Conservation (phyloP, 2,113 vertebrate species). For the Pogona vitticeps region DNA sequence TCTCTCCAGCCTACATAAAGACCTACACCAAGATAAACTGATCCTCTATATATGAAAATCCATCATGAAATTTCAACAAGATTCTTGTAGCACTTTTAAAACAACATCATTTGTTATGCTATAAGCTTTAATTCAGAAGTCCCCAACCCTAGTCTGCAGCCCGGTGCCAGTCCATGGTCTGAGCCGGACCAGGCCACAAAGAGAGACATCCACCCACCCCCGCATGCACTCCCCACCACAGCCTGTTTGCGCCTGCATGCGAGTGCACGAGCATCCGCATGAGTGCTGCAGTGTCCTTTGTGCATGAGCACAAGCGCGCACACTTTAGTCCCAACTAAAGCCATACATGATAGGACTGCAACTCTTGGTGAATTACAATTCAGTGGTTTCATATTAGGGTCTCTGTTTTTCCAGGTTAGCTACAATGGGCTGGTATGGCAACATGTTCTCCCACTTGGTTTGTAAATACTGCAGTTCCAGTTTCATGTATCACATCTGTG, state of each 20-base stretch:
- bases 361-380: background rate
- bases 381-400: background rate
- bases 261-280: no score
- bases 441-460: background rate
- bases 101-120: background rate
- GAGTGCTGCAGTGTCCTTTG: no score
- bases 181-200: no score
- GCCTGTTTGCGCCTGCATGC: no score
- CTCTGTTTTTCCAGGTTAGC: background rate
- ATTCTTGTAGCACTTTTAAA: background rate
- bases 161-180: no score
- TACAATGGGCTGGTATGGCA: background rate
- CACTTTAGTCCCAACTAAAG: no score
- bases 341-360: background rate
- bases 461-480: background rate
- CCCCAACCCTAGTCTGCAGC: no score
- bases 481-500: background rate
- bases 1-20: conserved; percentile 20
- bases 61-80: background rate
- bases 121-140: background rate
- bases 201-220: no score
- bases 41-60: background rate
- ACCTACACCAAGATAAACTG: background rate
- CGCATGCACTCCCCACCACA: no score
- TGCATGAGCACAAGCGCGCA: no score